Base-by-base conservation (phyloP, 2,888 invertebrate genomes). In the Poecilus cupreus region DNA sequence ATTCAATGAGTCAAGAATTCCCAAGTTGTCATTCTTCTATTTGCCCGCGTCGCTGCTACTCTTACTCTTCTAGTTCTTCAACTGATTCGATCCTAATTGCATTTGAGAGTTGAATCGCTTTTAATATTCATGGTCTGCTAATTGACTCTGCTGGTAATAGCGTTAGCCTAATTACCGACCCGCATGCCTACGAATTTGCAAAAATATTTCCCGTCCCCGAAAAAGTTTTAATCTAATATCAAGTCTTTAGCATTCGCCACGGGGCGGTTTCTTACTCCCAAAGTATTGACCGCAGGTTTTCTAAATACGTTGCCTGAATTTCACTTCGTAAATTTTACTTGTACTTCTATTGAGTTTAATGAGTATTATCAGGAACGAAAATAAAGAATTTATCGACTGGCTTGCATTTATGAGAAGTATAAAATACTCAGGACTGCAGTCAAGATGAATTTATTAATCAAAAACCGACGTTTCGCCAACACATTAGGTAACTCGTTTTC, bases 51-150 rank as follows among this genome's bases (percentile, higher is more conserved):
- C 43, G 43, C 72, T 11, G 13, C 54, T 18, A 18, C 24, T 13
- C 60, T 22, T 18, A 18, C 24, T 13, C 60, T 22, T n/a, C 24
- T 78, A 26, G 68, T 46, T 68, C 64, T 37, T 68, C 20, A 78
- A 51, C 79, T 80, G 80, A 80, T 80, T 72, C 57, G 72, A 80
- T 80, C 72, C 80, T 80, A 80, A 80, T 80, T 80, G 80, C 72
- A 72, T 80, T 80, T 80, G 80, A 80, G 80, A 54, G 24, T 80
- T 70, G 80, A 80, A 80, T 80, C 72, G 84, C 84, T 86, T 86
- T 87, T 87, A 88, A 88, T 88, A 88, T 88, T 88, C 88, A 87
- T 87, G 87, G 85, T 86, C 84, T 82, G 83, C 86, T 88, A 88
- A 88, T 88, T 87, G 87, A 88, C 86, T 88, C 85, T 83, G 86